Percentiles rank a stretch among this genome's conserved stretches.
Conservation (phyloP, 2,888 invertebrate species). For the Drosophila atroscutellata region DNA sequence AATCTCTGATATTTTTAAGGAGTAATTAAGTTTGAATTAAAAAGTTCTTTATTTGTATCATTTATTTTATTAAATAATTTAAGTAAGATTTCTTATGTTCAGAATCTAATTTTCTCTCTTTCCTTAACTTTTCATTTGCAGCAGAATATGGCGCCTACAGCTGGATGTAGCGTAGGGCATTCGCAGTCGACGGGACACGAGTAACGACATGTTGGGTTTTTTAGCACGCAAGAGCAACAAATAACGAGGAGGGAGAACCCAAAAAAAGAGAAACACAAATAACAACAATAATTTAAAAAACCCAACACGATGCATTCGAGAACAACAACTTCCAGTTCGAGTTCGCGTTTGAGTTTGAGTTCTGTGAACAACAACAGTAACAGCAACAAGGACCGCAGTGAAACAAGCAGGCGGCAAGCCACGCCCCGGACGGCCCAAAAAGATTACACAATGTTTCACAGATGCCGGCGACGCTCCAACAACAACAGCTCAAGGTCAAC, state of each 20-base stretch:
- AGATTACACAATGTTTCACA: conserved; percentile 75
- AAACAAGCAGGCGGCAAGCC: conserved; percentile 26
- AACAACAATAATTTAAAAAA: conserved; percentile 16
- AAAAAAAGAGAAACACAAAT: conserved; percentile 20
- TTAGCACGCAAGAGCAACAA: conserved; percentile 43
- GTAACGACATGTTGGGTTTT: conserved; percentile 58
- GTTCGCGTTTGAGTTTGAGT: conserved; percentile 25
- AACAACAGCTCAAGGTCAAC: conserved; percentile 19
- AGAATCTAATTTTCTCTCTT: not conserved
- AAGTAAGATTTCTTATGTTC: not conserved
- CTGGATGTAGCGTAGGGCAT: conserved; percentile 52
- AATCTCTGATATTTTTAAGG: not conserved
- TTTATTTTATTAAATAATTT: not conserved
- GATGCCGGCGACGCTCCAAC: conserved; percentile 68
- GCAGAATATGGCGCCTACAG: conserved; percentile 61
- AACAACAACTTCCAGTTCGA: conserved; percentile 17
- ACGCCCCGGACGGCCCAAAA: conserved; percentile 51
- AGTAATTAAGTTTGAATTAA: not conserved
- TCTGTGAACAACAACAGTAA: conserved; percentile 44
- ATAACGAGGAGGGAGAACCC: conserved; percentile 10
- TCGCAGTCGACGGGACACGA: conserved; percentile 46
- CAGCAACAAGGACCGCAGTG: conserved; percentile 1
- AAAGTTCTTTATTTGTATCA: not conserved
- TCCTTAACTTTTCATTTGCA: conserved; percentile 15
- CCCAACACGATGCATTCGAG: conserved; percentile 42